These are phyloP conservation scores for Carabus problematicus DNA, from an alignment of 2,888 invertebrate species.

Conservation along the genomic window DNA sequence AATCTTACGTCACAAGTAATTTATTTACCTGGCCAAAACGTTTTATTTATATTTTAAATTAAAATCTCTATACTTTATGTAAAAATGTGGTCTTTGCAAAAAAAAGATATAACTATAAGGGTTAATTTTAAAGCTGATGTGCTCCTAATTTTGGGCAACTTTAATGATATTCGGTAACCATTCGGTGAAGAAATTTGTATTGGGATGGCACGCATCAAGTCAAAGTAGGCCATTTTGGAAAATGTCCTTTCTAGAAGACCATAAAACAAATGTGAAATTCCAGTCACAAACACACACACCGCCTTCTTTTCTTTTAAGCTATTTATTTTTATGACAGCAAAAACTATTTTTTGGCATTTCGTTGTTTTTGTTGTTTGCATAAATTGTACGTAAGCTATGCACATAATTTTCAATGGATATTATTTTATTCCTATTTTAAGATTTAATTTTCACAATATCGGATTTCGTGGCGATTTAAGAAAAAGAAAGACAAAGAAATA, in stretches of 20 bases:
- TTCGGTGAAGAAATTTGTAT: slow-evolving; percentile 22
- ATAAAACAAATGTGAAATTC: slow-evolving; percentile 29
- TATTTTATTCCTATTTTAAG: too few relatives aligned
- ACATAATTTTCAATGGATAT: not conserved
- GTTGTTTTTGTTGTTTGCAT: not conserved
- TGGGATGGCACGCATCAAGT: slow-evolving; percentile 16
- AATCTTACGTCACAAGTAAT: too few relatives aligned
- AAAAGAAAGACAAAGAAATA: not conserved
- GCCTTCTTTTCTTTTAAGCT: slow-evolving; percentile 13
- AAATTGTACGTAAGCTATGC: slow-evolving; percentile 5
- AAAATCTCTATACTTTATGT: too few relatives aligned
- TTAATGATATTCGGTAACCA: not conserved
- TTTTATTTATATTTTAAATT: too few relatives aligned
- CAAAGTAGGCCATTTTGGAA: slow-evolving; percentile 29
- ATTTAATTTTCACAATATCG: too few relatives aligned
- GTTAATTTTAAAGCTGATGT: too few relatives aligned
- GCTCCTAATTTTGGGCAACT: too few relatives aligned
- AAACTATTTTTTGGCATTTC: slow-evolving; percentile 6
- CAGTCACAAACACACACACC: not conserved
- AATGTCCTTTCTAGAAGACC: slow-evolving; percentile 11
- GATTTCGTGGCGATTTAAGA: not conserved
- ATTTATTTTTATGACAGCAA: slow-evolving; percentile 28
- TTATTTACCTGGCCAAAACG: too few relatives aligned
- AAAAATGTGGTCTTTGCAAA: too few relatives aligned
- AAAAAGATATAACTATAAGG: too few relatives aligned